phyloP scores from a whole-genome alignment of 2,797 vertebrate species.

The Thamnophis elegans region DNA sequence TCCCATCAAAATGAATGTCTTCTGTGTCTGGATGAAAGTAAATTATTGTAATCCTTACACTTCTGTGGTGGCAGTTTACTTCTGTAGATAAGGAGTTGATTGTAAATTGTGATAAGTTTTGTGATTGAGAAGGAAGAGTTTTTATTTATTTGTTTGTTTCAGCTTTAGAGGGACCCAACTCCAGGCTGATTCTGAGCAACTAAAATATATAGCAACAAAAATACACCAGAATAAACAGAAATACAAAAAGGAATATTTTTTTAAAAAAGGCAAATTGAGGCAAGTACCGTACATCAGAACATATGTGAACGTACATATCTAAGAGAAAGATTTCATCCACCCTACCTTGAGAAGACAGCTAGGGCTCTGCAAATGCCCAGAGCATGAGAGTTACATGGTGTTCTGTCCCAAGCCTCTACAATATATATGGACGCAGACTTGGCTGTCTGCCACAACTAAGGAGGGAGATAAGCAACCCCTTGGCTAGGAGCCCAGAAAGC shows the following conservation, averaged over 20 bases:
- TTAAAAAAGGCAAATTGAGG: not conserved
- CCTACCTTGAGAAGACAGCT: not conserved
- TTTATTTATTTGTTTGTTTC: not conserved
- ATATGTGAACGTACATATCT: not conserved
- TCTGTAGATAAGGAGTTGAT: not conserved
- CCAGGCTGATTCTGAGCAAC: not conserved
- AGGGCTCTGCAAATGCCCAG: not conserved
- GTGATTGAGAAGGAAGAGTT: not conserved
- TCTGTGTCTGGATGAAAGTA: not conserved
- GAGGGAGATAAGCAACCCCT: no score
- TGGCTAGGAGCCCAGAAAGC: no score
- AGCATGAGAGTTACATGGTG: not conserved
- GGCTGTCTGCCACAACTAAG: no score
- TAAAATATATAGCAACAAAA: not conserved
- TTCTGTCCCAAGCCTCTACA: no score
- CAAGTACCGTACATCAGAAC: not conserved
- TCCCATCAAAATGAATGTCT: not conserved
- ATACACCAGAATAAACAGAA: not conserved
- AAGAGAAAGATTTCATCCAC: not conserved
- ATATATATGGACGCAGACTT: no score
- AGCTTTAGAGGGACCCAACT: not conserved
- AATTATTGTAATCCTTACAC: not conserved
- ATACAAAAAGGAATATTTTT: not conserved
- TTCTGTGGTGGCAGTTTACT: not conserved
- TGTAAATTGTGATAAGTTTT: not conserved